Conservation (phyloP, 2,113 vertebrate genomes). For the Oncorhynchus keta region DNA sequence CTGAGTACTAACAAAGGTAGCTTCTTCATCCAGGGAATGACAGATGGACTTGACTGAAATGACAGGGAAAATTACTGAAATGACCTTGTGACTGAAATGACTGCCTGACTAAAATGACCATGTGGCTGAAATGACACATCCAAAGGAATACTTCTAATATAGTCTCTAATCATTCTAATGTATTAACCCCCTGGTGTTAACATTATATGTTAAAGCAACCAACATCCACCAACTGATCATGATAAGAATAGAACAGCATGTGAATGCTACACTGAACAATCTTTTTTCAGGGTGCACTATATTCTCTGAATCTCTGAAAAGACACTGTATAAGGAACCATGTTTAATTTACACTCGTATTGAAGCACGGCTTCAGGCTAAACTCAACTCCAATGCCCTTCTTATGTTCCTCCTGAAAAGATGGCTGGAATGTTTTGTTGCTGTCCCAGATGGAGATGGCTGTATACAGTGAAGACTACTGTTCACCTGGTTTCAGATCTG, state of each 20-base stretch:
- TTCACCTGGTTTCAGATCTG: not conserved
- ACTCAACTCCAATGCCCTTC: not conserved
- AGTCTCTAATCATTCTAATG: not conserved
- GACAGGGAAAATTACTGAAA: not conserved
- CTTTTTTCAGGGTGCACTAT: not conserved
- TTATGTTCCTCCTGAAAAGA: not conserved
- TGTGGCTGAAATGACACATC: not conserved
- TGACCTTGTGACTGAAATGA: no score
- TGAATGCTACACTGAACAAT: not conserved
- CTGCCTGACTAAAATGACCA: not conserved
- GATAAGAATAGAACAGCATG: not conserved
- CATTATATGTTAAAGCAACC: not conserved
- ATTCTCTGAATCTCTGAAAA: not conserved
- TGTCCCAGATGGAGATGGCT: not conserved
- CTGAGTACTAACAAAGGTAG: not conserved
- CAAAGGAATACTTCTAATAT: not conserved
- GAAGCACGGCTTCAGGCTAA: not conserved
- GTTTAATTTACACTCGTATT: not conserved
- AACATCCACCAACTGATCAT: not conserved
- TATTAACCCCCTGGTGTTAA: not conserved
- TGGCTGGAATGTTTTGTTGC: not conserved
- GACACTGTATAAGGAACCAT: not conserved
- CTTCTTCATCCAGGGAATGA: not conserved
- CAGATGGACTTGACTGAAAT: not conserved
- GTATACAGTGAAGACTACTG: not conserved